These are phyloP conservation scores for Magallana angulata DNA, from an alignment of 1,140 invertebrate genomes.

Conservation along the genomic window DNA sequence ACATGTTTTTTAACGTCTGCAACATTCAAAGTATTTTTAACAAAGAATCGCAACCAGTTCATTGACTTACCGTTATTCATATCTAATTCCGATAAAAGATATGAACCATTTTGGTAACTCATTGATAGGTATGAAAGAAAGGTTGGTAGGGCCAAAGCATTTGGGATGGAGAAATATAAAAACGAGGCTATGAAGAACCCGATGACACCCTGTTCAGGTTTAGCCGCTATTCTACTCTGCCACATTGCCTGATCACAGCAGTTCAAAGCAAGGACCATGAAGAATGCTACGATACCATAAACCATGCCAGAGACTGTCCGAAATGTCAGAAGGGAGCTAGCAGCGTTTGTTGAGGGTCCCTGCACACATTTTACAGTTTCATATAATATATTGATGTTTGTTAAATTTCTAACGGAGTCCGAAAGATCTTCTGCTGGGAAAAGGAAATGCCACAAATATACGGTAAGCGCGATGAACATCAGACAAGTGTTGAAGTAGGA, in stretches of 20 bases:
- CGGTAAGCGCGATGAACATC: conserved; percentile 64
- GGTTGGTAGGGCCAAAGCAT: conserved; percentile 71
- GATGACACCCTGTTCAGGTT: conserved; percentile 74
- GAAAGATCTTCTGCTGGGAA: background rate
- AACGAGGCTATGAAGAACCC: conserved; percentile 77
- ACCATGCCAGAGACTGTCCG: conserved; percentile 64
- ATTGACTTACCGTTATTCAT: conserved; percentile 67
- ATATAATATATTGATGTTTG: conserved; percentile 55
- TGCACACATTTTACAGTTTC: conserved; percentile 66
- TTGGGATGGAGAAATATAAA: conserved; percentile 78
- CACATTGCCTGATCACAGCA: conserved; percentile 79
- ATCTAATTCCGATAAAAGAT: conserved; percentile 61
- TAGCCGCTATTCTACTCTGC: conserved; percentile 75
- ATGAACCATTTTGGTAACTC: conserved; percentile 59
- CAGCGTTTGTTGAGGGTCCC: conserved; percentile 72
- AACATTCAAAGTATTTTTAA: too few relatives aligned
- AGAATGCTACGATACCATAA: conserved; percentile 69
- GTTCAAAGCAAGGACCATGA: conserved; percentile 72
- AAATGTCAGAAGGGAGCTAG: conserved; percentile 67
- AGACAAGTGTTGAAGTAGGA: conserved; percentile 78
- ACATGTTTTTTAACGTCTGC: too few relatives aligned
- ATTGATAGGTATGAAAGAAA: conserved; percentile 72
- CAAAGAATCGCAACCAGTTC: too few relatives aligned
- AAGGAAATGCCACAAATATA: conserved; percentile 9
- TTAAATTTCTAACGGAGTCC: background rate